phyloP scores from a whole-genome alignment of 2,888 invertebrate genomes.

The Quadroppia sp. region DNA sequence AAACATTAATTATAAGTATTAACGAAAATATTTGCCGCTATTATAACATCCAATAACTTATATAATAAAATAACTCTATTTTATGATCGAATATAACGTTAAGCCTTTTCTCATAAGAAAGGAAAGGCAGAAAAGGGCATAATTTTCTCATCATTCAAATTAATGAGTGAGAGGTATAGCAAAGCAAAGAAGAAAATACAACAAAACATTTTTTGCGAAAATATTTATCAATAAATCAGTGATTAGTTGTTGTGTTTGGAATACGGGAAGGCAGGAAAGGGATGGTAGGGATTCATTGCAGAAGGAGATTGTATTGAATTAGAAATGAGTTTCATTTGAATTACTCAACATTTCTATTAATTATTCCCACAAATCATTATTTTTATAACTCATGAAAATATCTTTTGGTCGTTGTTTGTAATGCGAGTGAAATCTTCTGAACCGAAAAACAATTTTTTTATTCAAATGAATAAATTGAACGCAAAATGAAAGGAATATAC shows the following conservation, averaged over 20 bases:
- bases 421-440: no score
- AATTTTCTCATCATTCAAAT: slow-evolving; percentile 14
- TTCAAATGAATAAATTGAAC: neutral
- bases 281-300: neutral
- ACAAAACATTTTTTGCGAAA: neutral
- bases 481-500: neutral
- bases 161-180: slow-evolving; percentile 2
- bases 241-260: no score
- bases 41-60: no score
- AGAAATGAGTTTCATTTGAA: neutral
- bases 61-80: neutral
- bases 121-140: neutral
- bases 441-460: no score
- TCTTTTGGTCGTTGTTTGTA: neutral
- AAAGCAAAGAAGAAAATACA: neutral
- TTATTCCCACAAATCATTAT: neutral
- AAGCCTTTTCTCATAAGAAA: neutral
- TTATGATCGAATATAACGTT: neutral
- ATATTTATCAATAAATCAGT: neutral
- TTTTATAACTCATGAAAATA: neutral
- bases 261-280: no score
- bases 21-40: neutral
- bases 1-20: neutral
- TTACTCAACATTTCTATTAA: slow-evolving; percentile 1
- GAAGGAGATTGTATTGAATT: neutral